phyloP scores from a whole-genome alignment of 2,113 vertebrate genomes.

The Lipotes vexillifer region DNA sequence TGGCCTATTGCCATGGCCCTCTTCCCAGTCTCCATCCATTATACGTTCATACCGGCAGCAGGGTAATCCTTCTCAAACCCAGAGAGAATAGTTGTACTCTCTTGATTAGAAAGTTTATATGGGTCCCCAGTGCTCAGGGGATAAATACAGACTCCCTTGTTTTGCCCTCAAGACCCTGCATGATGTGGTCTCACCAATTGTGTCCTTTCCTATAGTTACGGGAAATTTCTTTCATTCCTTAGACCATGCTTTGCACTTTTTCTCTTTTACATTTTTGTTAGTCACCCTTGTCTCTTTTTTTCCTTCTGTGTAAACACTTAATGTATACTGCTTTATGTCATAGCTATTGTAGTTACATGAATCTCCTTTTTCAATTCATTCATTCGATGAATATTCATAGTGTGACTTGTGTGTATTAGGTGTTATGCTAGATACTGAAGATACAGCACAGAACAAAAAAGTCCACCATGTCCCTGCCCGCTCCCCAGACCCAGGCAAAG shows the following conservation, averaged over 20 bases:
- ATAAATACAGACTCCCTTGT: background rate
- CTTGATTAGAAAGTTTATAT: background rate
- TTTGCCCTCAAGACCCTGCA: background rate
- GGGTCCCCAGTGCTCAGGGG: background rate
- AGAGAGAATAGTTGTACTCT: background rate
- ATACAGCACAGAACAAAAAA: background rate
- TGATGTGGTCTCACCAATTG: background rate
- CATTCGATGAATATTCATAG: background rate
- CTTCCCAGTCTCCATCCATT: background rate
- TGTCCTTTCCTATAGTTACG: background rate
- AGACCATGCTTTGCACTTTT: background rate
- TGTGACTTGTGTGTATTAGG: background rate
- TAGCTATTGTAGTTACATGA: background rate
- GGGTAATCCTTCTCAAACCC: background rate
- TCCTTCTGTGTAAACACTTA: background rate
- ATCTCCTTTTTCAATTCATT: background rate
- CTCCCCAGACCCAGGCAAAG: background rate
- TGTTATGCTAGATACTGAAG: background rate
- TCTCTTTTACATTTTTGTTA: background rate
- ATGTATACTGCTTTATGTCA: background rate
- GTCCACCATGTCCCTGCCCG: accelerated
- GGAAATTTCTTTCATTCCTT: background rate
- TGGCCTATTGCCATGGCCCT: background rate
- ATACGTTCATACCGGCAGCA: background rate
- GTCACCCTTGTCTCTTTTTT: background rate